phyloP scores from a whole-genome alignment of 2,797 vertebrate species.

The Microcaecilia unicolor region DNA sequence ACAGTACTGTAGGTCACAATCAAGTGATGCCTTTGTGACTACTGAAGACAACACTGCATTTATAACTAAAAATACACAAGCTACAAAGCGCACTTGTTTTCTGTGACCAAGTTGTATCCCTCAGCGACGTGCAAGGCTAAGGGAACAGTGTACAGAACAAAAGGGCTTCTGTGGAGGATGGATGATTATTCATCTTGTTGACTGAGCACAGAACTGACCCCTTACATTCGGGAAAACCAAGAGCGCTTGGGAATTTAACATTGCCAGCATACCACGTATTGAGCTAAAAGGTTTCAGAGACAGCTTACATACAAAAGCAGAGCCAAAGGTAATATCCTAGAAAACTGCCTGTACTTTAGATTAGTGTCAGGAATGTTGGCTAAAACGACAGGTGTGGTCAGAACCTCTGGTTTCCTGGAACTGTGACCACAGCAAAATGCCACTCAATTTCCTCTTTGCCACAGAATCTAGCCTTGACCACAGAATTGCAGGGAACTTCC shows the following conservation, averaged over 20 bases:
- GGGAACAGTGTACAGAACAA: conserved; percentile 26
- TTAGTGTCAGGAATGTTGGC: too few relatives aligned
- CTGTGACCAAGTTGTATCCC: conserved; percentile 27
- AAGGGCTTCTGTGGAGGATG: conserved; percentile 29
- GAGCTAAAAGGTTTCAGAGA: too few relatives aligned
- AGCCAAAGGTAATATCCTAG: conserved; percentile 1
- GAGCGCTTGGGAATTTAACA: conserved; percentile 10
- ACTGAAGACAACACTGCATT: conserved; percentile 19
- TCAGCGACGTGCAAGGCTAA: conserved; percentile 22
- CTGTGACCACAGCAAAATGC: too few relatives aligned
- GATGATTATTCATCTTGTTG: conserved; percentile 23
- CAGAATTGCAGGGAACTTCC: too few relatives aligned
- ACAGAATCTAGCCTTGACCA: too few relatives aligned
- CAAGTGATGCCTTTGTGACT: conserved; percentile 33
- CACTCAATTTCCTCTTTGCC: too few relatives aligned
- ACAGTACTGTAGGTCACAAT: conserved; percentile 27
- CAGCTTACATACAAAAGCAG: too few relatives aligned
- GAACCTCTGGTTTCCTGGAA: too few relatives aligned
- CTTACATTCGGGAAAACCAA: conserved; percentile 20
- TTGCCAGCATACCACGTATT: conserved; percentile 12
- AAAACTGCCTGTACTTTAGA: too few relatives aligned
- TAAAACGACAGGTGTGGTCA: too few relatives aligned
- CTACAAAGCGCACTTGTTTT: conserved; percentile 37
- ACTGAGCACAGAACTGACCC: conserved; percentile 24
- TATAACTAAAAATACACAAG: conserved; percentile 15